These are phyloP conservation scores for Serrognathus titanus DNA, from an alignment of 2,888 invertebrate species.

Conservation along the genomic window DNA sequence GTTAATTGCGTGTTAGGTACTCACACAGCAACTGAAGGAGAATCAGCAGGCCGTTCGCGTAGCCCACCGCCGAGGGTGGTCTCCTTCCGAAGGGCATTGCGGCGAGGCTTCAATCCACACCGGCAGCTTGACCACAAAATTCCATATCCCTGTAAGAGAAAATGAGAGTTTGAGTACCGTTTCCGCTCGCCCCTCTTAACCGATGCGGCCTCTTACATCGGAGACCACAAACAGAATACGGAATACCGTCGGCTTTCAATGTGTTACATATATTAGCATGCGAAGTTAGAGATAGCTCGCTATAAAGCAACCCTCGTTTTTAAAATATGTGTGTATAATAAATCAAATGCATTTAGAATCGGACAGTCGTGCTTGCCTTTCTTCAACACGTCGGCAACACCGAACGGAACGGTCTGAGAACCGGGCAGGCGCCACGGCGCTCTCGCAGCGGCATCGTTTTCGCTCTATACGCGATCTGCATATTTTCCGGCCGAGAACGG, in stretches of 20 bases:
- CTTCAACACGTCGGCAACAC: too few species aligned
- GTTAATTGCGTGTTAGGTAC: conserved; percentile 12
- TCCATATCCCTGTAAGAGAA: conserved; percentile 46
- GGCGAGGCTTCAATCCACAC: conserved; percentile 46
- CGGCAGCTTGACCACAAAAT: conserved; percentile 39
- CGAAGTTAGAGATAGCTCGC: conserved; percentile 31
- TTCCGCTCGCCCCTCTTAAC: conserved; percentile 25
- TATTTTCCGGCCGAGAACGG: conserved; percentile 1
- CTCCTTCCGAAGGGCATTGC: conserved; percentile 42
- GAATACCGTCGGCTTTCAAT: conserved; percentile 38
- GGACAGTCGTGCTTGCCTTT: too few species aligned
- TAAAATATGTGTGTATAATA: conserved; percentile 39
- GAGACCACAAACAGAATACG: conserved; percentile 44
- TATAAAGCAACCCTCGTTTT: conserved; percentile 26
- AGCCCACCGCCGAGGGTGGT: conserved; percentile 26
- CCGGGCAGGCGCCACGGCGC: too few species aligned
- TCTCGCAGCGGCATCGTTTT: too few species aligned
- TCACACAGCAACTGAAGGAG: conserved; percentile 30
- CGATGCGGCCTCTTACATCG: conserved; percentile 36
- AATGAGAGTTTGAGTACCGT: conserved; percentile 21
- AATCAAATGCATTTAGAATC: conserved; percentile 36
- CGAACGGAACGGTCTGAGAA: too few species aligned
- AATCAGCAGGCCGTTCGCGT: conserved; percentile 5
- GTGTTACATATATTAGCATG: conserved; percentile 36
- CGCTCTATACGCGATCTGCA: too few species aligned